phyloP scores from a whole-genome alignment of 2,888 invertebrate species.

The Tenthredo mesomela region DNA sequence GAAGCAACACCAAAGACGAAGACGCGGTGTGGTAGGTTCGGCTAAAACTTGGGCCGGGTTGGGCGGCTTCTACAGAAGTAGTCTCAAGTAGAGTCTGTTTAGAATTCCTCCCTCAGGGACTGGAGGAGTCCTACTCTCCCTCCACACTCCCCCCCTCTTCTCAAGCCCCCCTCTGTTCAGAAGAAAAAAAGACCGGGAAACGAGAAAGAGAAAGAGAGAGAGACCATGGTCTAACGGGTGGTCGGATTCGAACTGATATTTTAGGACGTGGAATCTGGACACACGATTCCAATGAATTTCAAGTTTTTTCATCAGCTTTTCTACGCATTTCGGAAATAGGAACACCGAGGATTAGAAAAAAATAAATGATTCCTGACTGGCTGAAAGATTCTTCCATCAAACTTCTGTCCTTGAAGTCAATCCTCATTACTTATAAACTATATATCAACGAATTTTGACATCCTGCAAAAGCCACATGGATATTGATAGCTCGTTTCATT shows the following conservation, averaged over 20 bases:
- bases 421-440: too few relatives aligned
- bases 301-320: background rate
- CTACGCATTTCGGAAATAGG: background rate
- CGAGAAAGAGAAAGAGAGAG: slow-evolving; percentile 40
- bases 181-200: slow-evolving; percentile 48
- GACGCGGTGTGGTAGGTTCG: slow-evolving; percentile 38
- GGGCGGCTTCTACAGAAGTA: slow-evolving; percentile 54
- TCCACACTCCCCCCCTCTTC: slow-evolving; percentile 5
- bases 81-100: slow-evolving; percentile 56
- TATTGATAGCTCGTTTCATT: background rate
- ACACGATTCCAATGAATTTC: background rate
- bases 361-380: background rate
- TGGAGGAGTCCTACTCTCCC: slow-evolving; percentile 47
- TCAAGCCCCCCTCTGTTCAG: slow-evolving; percentile 6
- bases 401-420: background rate
- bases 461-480: background rate
- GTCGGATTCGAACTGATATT: background rate
- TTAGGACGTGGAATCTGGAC: background rate
- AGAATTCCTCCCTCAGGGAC: slow-evolving; percentile 54
- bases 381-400: background rate
- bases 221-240: slow-evolving; percentile 45
- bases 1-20: slow-evolving; percentile 29
- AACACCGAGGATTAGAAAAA: background rate
- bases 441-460: background rate
- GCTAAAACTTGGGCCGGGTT: slow-evolving; percentile 43